Percentiles rank a stretch among this genome's conserved stretches.
These are phyloP conservation scores for Montifringilla adamsi DNA, from an alignment of 2,113 vertebrate species.

Conservation along the genomic window DNA sequence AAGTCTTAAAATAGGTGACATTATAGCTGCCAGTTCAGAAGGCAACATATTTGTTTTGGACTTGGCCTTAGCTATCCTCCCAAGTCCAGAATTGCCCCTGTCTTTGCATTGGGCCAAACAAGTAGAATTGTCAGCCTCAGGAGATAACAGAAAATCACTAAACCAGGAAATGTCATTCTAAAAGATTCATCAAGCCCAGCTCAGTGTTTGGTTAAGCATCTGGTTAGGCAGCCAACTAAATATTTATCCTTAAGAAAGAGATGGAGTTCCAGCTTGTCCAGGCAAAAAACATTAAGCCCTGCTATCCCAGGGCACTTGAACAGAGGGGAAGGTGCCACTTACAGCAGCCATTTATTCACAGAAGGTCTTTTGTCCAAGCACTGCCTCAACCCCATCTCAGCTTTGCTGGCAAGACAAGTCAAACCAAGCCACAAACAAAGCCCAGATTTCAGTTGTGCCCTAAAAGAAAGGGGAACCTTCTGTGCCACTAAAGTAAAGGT, in stretches of 20 bases:
- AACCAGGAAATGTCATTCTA: neutral
- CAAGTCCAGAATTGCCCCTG: neutral
- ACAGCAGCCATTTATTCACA: neutral
- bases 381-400: neutral
- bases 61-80: neutral
- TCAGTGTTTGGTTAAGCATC: neutral
- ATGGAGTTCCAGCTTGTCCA: neutral
- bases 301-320: neutral
- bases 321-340: neutral
- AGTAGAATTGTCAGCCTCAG: neutral
- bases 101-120: accelerated
- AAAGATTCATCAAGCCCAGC: neutral
- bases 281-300: neutral
- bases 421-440: neutral
- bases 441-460: neutral
- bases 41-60: neutral
- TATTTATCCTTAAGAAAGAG: neutral
- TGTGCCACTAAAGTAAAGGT: neutral
- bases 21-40: neutral
- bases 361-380: neutral
- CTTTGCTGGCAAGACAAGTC: accelerated
- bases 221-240: neutral
- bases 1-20: neutral
- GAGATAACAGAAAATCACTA: neutral
- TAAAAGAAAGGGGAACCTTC: neutral